phyloP scores from a whole-genome alignment of 2,797 vertebrate species.

The Thripadectes ignobilis region DNA sequence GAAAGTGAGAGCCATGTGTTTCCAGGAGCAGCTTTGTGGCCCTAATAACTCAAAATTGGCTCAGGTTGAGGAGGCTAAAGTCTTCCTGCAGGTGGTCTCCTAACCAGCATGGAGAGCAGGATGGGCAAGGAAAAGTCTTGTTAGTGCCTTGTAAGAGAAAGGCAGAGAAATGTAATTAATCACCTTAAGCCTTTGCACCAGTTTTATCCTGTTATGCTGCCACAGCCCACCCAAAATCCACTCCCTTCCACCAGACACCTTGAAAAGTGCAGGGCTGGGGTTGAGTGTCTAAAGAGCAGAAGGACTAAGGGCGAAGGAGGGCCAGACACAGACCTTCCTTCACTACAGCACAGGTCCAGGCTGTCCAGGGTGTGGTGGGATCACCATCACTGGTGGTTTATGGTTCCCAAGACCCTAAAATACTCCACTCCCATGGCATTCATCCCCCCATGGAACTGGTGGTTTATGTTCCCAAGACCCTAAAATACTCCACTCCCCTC shows the following conservation, averaged over 20 bases:
- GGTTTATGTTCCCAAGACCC: not conserved
- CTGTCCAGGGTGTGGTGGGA: not conserved
- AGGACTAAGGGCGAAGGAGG: not conserved
- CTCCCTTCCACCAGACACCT: not conserved
- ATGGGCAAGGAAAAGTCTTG: not conserved
- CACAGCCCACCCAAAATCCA: not conserved
- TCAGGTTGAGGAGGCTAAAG: not conserved
- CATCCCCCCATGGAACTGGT: not conserved
- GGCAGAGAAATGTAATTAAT: not conserved
- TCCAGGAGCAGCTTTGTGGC: not conserved
- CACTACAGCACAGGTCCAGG: not conserved
- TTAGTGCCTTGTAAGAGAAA: not conserved
- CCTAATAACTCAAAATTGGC: not conserved
- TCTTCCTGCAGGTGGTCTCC: not conserved
- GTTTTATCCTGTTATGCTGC: not conserved
- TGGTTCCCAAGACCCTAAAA: not conserved
- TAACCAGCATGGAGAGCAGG: not conserved
- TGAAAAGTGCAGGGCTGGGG: not conserved
- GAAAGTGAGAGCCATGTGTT: accelerated
- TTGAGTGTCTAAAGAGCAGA: not conserved
- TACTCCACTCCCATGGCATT: not conserved
- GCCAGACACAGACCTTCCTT: not conserved
- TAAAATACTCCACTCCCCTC: not conserved
- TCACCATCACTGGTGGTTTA: not conserved
- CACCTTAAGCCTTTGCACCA: not conserved